These are phyloP conservation scores for Ailuropoda melanoleuca DNA, from an alignment of 2,113 vertebrate species.

Conservation along the genomic window DNA sequence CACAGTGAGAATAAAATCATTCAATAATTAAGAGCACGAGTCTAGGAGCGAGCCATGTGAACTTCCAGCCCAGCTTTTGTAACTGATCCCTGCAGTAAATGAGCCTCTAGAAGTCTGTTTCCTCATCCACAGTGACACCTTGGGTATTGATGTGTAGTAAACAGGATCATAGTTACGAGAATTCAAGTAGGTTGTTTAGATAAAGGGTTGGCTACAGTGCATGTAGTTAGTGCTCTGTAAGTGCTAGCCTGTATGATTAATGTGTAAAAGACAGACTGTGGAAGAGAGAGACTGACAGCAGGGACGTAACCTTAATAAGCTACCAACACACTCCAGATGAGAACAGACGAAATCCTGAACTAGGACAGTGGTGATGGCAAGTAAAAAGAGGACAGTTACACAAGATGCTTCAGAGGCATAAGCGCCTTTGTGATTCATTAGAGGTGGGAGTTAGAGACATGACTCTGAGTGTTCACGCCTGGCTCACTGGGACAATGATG, in stretches of 20 bases:
- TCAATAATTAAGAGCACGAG: background rate
- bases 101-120: background rate
- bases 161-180: background rate
- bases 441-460: conserved; percentile 63
- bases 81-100: background rate
- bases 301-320: background rate
- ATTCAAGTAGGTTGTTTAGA: background rate
- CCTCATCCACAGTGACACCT: background rate
- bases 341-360: conserved; percentile 50
- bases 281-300: background rate
- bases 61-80: background rate
- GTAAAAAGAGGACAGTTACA: conserved; percentile 68
- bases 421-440: conserved; percentile 70
- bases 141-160: background rate
- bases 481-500: conserved; percentile 3
- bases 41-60: too few species aligned
- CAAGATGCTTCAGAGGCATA: conserved; percentile 63
- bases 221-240: background rate
- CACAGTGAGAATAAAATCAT: background rate
- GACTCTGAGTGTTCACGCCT: conserved; percentile 39
- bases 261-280: background rate
- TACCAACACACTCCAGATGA: background rate
- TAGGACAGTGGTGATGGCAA: conserved; percentile 38
- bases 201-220: background rate
- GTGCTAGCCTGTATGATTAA: background rate